A percentile compares a stretch with the other conserved stretches of the same genome.
Conservation (phyloP, 2,113 vertebrate genomes). For the Oreochromis spilurus region DNA sequence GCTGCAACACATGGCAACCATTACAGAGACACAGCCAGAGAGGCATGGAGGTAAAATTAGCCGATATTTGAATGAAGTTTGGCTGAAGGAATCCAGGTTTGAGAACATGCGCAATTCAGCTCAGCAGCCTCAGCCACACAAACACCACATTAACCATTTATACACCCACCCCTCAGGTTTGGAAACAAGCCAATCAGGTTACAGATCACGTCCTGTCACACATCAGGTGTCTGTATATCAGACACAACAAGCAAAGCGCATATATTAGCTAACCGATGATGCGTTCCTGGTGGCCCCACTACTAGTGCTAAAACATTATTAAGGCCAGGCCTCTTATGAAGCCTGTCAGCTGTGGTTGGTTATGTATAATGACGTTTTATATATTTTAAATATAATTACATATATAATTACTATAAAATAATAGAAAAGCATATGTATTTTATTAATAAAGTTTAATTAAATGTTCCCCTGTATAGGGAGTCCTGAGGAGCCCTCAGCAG, state of each 20-base stretch:
- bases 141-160: neutral
- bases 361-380: neutral
- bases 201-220: neutral
- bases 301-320: neutral
- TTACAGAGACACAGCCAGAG: constrained; percentile 45
- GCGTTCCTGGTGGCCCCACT: neutral
- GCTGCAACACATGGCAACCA: constrained; percentile 70
- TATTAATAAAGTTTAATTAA: neutral
- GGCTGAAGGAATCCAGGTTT: neutral
- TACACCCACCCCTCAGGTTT: neutral
- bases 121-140: neutral
- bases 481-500: no score
- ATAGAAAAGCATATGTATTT: neutral
- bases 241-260: neutral
- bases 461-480: neutral
- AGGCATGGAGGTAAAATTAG: neutral
- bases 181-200: neutral
- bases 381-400: neutral
- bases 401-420: no score
- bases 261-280: neutral
- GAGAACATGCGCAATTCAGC: neutral
- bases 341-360: neutral
- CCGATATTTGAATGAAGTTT: neutral
- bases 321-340: neutral
- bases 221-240: neutral